Base-by-base conservation (phyloP, 1,140 invertebrate species). In the Heliconius congener region DNA sequence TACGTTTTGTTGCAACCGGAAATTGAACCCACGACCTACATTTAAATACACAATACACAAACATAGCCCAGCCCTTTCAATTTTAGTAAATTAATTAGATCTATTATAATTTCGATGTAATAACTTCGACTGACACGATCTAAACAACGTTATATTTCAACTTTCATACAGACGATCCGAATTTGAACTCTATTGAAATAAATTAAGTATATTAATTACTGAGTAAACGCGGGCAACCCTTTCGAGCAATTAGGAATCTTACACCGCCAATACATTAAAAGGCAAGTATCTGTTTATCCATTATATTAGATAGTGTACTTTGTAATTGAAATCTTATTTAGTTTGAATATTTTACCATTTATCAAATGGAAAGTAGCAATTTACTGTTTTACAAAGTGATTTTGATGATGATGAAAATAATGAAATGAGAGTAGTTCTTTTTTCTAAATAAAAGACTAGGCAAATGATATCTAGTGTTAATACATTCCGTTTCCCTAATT, bases 261-360 rank as follows among this genome's bases (percentile, higher is more conserved):
- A 89, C 83, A 86, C 86, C 86, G 37, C 71, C 86, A 86, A 85
- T 85, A 85, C 77, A 81, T 72, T 87, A 85, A 88, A 88, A 88
- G 88, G 82, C 81, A 70, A 46, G 42, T 81, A 83, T 83, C 82
- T 83, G 79, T 83, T 84, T 84, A 84, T 85, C 83, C 88, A 86
- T 90, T 88, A 88, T 34, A 72, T 72, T 83, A 81, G 71, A 71
- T 34, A 37, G 27, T 71, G 27, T 57, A n/a, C 6, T 57, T 57
- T 57, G 55, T 57, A 57, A 57, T 57, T 57, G 55, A 57, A 57
- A 57, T 57, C 2, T 8, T 57, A 27, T 57, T 57, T 16, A 66
- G 23, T 27, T 66, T 66, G 2, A 13, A 13, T 27, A 27, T 66
- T 66, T 66, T 66, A 30, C 57, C 4, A 66, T 66, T 57, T 3